Evolutionary conservation across 2,888 invertebrate species (phyloP).

Genomic region (Rhamphomyia laevipes): DNA sequence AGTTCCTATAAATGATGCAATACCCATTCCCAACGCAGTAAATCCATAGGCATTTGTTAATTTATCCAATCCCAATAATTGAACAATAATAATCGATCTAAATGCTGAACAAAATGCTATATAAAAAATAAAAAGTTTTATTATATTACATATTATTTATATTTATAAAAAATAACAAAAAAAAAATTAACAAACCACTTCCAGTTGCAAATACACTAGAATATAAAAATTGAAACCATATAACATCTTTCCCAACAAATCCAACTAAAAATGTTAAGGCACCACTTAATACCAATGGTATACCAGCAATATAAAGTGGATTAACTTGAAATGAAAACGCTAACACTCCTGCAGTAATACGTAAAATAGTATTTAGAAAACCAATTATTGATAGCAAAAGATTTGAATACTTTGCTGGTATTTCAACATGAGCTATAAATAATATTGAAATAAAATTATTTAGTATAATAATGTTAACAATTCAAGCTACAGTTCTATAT

Average conservation of each 20-base stretch:
- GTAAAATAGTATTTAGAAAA: conserved; percentile 49
- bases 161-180: neutral
- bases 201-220: conserved; percentile 4
- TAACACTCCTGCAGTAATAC: conserved; percentile 1
- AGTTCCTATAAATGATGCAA: conserved; percentile 55
- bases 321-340: neutral
- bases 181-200: conserved; percentile 1
- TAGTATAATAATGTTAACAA: too few relatives aligned
- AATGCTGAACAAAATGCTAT: conserved; percentile 64
- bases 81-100: conserved; percentile 64
- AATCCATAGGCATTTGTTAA: conserved; percentile 71
- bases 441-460: too few relatives aligned
- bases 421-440: conserved; percentile 39
- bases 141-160: neutral
- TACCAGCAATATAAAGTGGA: conserved; percentile 1
- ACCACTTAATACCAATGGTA: conserved; percentile 30
- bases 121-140: conserved; percentile 20
- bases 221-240: conserved; percentile 4
- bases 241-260: conserved; percentile 30
- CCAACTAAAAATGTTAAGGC: conserved; percentile 50
- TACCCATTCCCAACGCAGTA: conserved; percentile 60
- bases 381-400: conserved; percentile 53
- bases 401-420: conserved; percentile 39
- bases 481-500: too few relatives aligned
- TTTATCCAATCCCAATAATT: conserved; percentile 60